Base-by-base conservation (phyloP, 2,888 invertebrate genomes). In the Himalopsyche tibetana region DNA sequence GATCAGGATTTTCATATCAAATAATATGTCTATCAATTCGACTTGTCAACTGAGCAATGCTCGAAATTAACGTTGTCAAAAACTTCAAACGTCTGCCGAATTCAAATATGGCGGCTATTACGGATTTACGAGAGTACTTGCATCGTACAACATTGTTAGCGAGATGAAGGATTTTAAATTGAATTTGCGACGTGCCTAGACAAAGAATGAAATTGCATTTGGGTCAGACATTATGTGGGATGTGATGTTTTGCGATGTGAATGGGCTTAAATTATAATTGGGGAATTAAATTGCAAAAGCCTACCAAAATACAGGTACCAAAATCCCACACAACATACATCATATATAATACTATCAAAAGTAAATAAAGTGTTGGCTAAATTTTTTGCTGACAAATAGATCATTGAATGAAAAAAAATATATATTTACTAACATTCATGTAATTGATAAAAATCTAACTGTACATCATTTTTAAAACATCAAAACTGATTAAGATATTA, bases 201-300 rank as follows among this genome's bases (percentile, higher is more conserved):
- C 63, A 63, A 63, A 63, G 63, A 63, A 63, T 11, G 12, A 63
- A 63, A 63, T 63, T 63, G 63, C 19, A 63, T 63, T 63, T 63
- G 63, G 63, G 63, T 63, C 63, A 63, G 15, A 63, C 15, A 63
- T 63, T 63, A 63, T 63, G 19, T 19, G 28, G 28, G 28, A 63
- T 63, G 63, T 63, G 63, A 19, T 63, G 63, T 63, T 63, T 63
- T 28, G 15, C 19, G 28, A 63, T 28, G 28, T 63, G 63, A 28
- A 19, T 63, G 63, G 51, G 63, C 19, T 63, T 63, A 63, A 63
- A 19, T 63, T 19, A 5, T 63, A 63, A 63, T 63, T 63, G 63
- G 28, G 5, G 63, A 63, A n/a, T 63, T 63, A 19, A 63, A 63
- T 63, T 63, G 0, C 63, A 28, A 63, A 63, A 63, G 63, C 63